Percentiles rank a stretch among this genome's conserved stretches.
These are phyloP conservation scores for Pocillopora grandis DNA, from an alignment of 92 coral and sea anemone species.

Conservation along the genomic window DNA sequence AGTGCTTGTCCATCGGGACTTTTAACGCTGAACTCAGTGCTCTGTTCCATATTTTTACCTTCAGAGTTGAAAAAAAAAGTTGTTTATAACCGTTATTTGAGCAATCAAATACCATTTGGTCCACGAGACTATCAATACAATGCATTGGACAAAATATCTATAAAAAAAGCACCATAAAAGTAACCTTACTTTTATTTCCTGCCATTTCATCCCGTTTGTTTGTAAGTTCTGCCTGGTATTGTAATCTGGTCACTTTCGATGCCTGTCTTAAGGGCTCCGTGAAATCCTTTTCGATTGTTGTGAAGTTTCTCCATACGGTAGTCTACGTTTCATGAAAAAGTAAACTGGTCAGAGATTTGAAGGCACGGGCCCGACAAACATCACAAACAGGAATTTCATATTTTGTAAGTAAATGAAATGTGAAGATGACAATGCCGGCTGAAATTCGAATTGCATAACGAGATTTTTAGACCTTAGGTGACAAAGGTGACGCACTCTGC, in stretches of 20 bases:
- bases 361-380: too few species aligned
- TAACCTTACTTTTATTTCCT: slow-evolving; percentile 26
- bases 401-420: too few species aligned
- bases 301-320: slow-evolving; percentile 63
- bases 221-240: slow-evolving; percentile 63
- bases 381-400: not conserved
- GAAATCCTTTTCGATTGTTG: slow-evolving; percentile 61
- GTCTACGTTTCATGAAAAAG: slow-evolving; percentile 46
- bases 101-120: too few species aligned
- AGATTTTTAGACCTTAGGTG: too few species aligned
- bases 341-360: not conserved
- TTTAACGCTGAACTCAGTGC: slow-evolving; percentile 49
- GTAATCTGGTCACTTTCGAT: slow-evolving; percentile 55
- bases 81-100: not conserved
- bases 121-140: too few species aligned
- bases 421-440: too few species aligned
- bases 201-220: slow-evolving; percentile 47
- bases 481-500: too few species aligned
- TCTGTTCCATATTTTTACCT: slow-evolving; percentile 7
- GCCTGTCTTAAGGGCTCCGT: slow-evolving; percentile 67
- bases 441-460: too few species aligned
- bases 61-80: not conserved
- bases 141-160: too few species aligned
- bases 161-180: not conserved
- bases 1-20: slow-evolving; percentile 67